Conservation (phyloP, 2,113 vertebrate species). For the Reinhardtius hippoglossoides region DNA sequence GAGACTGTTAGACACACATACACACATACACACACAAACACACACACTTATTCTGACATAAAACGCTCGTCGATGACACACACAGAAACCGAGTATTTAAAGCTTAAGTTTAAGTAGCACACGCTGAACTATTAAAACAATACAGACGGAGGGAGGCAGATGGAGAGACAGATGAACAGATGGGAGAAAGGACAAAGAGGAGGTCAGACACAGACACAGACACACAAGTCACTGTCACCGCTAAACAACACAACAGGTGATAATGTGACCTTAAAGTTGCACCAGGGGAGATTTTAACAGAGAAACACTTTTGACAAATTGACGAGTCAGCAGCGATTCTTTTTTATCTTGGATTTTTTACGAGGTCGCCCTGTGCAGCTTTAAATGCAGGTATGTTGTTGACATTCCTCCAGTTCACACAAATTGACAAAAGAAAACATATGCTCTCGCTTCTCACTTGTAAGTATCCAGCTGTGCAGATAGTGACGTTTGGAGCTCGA, state of each 20-base stretch:
- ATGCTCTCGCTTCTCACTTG: background rate
- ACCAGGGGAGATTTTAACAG: constrained; percentile 21
- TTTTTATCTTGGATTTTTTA: background rate
- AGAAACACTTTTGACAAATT: constrained; percentile 12
- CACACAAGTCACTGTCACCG: constrained; percentile 47
- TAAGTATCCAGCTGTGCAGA: background rate
- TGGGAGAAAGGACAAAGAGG: constrained; percentile 66
- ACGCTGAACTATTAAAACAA: constrained; percentile 20
- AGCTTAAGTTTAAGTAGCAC: constrained; percentile 7
- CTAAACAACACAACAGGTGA: constrained; percentile 61
- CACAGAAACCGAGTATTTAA: constrained; percentile 3
- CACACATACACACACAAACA: constrained; percentile 3
- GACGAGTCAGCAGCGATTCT: background rate
- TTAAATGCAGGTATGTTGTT: constrained; percentile 17
- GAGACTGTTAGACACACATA: constrained; percentile 14
- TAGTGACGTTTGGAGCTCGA: background rate
- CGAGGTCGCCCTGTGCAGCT: constrained; percentile 8
- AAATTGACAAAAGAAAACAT: background rate
- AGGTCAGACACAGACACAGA: constrained; percentile 62
- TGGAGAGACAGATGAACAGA: constrained; percentile 67
- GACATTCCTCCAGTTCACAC: constrained; percentile 19
- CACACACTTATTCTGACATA: constrained; percentile 20
- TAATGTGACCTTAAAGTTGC: constrained; percentile 57
- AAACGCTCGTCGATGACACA: constrained; percentile 15
- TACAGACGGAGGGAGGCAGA: constrained; percentile 44